These are phyloP conservation scores for Chlorops oryzae DNA, from an alignment of 1,140 invertebrate genomes.

Conservation along the genomic window DNA sequence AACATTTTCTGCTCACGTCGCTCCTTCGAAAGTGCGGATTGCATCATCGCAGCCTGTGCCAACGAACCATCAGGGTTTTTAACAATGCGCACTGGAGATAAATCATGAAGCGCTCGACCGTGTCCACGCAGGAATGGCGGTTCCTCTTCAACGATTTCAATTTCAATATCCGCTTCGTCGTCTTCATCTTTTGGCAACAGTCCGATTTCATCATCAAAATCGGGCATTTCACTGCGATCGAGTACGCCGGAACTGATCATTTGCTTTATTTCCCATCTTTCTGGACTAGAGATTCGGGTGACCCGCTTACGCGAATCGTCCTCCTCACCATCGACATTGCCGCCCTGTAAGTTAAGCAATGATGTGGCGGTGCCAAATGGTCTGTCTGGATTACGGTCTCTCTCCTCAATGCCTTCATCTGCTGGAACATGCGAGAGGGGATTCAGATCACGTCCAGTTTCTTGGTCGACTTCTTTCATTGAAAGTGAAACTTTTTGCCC, in stretches of 20 bases:
- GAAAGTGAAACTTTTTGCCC: slow-evolving; percentile 94
- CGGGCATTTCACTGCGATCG: slow-evolving; percentile 81
- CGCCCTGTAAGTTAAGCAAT: slow-evolving; percentile 54
- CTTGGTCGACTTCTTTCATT: slow-evolving; percentile 98
- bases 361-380: slow-evolving; percentile 57
- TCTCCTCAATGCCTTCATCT: slow-evolving; percentile 59
- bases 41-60: slow-evolving; percentile 99
- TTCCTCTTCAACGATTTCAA: slow-evolving; percentile 98
- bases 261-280: slow-evolving; percentile 84
- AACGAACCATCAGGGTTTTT: slow-evolving; percentile 99
- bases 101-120: slow-evolving; percentile 79
- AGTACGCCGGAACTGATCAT: slow-evolving; percentile 82
- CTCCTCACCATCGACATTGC: slow-evolving; percentile 68
- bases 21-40: slow-evolving; percentile 95
- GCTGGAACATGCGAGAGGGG: slow-evolving; percentile 62
- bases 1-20: slow-evolving; percentile 89
- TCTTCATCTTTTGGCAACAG: slow-evolving; percentile 76
- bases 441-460: slow-evolving; percentile 90
- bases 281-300: slow-evolving; percentile 91
- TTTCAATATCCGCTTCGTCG: slow-evolving; percentile 97
- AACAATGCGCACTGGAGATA: slow-evolving; percentile 94
- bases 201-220: slow-evolving; percentile 87
- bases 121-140: slow-evolving; percentile 92
- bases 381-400: slow-evolving; percentile 79
- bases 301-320: slow-evolving; percentile 71